Evolutionary conservation across 1,140 invertebrate genomes (phyloP).

Genomic region (Atta cephalotes): DNA sequence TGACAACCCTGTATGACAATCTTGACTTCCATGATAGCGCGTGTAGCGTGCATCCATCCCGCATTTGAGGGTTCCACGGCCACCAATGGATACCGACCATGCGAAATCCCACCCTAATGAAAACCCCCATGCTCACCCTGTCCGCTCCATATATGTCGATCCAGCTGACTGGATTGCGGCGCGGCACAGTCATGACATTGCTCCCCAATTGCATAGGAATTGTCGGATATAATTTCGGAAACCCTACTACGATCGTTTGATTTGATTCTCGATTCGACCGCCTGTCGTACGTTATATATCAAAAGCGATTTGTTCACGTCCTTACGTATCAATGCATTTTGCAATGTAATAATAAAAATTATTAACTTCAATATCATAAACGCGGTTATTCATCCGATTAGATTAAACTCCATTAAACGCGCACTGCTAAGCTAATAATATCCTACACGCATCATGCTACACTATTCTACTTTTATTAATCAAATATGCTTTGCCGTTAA

Average conservation of each 20-base stretch:
- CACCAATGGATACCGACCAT: conserved; percentile 51
- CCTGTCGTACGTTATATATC: neutral
- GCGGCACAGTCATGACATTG: conserved; percentile 54
- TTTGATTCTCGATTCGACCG: conserved; percentile 53
- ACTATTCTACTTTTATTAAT: conserved; percentile 45
- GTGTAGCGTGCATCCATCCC: conserved; percentile 41
- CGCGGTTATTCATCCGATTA: neutral
- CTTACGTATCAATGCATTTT: neutral
- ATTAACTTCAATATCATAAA: neutral
- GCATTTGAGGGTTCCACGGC: conserved; percentile 46
- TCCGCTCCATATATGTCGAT: conserved; percentile 57
- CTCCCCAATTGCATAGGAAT: conserved; percentile 66
- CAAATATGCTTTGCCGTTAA: conserved; percentile 45
- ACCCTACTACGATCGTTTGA: conserved; percentile 29
- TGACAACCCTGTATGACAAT: conserved; percentile 53
- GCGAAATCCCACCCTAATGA: conserved; percentile 64
- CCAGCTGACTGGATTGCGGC: conserved; percentile 63
- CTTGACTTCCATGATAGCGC: conserved; percentile 47
- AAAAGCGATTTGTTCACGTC: conserved; percentile 37
- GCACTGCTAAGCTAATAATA: conserved; percentile 29
- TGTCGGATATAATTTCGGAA: conserved; percentile 66
- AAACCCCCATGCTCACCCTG: conserved; percentile 54
- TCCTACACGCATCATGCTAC: neutral
- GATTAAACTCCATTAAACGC: conserved; percentile 6
- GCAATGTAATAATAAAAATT: conserved; percentile 7